Conservation (phyloP, 2,113 vertebrate species). For the Thamnaconus septentrionalis region DNA sequence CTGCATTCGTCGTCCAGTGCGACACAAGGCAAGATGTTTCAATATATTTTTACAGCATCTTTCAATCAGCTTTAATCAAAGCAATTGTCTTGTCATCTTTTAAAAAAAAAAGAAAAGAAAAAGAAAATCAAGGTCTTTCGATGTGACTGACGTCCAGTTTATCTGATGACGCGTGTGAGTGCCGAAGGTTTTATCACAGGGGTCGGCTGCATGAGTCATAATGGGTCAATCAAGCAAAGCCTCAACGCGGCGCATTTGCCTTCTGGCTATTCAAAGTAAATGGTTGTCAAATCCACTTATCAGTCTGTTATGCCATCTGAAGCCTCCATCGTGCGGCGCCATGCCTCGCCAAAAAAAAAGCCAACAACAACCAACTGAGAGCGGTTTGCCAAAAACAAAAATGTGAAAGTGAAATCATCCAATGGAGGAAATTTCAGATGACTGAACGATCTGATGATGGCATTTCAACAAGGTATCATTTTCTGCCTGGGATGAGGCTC, state of each 20-base stretch:
- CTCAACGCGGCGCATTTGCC: conserved; percentile 26
- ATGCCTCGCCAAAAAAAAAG: no score
- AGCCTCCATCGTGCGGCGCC: conserved; percentile 12
- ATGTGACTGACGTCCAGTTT: no score
- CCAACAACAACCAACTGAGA: background rate
- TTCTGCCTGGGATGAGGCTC: background rate
- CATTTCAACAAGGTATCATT: background rate
- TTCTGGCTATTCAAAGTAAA: conserved; percentile 38
- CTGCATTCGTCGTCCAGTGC: conserved; percentile 42
- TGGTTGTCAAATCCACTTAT: conserved; percentile 48
- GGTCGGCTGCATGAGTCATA: conserved; percentile 32
- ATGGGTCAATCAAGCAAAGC: conserved; percentile 34
- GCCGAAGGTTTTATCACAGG: conserved; percentile 23
- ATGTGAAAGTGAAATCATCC: background rate
- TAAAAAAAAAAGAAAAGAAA: conserved; percentile 17
- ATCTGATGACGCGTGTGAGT: conserved; percentile 16
- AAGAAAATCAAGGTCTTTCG: conserved; percentile 13
- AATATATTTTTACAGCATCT: conserved; percentile 55
- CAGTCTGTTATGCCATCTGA: conserved; percentile 30
- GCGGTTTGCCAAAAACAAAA: background rate
- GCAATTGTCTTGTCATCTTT: conserved; percentile 39
- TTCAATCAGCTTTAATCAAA: conserved; percentile 63
- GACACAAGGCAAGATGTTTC: no score
- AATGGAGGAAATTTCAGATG: background rate
- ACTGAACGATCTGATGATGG: background rate